These are phyloP conservation scores for Pocillopora verrucosa DNA, from an alignment of 64 coral and sea anemone genomes.

Conservation along the genomic window DNA sequence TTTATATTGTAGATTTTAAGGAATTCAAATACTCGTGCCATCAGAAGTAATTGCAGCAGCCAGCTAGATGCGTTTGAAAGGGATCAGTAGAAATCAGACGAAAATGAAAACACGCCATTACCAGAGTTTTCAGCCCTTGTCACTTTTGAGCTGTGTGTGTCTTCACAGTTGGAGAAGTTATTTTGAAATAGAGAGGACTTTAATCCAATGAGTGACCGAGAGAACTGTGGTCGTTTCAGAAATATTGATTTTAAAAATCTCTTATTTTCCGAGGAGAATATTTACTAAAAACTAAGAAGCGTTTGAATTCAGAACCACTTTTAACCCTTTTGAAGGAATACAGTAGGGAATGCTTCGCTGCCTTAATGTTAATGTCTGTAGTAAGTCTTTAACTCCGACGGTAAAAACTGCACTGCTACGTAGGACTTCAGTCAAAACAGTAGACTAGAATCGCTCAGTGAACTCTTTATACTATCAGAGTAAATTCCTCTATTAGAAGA, in stretches of 20 bases:
- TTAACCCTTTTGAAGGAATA: neutral
- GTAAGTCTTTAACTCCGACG: too few relatives aligned
- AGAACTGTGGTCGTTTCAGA: neutral
- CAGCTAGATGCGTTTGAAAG: neutral
- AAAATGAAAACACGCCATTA: neutral
- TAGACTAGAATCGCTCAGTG: too few relatives aligned
- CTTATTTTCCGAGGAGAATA: neutral
- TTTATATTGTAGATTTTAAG: constrained; percentile 22
- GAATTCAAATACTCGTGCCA: constrained; percentile 1
- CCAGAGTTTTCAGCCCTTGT: neutral
- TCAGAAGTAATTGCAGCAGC: constrained; percentile 2
- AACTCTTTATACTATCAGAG: too few relatives aligned
- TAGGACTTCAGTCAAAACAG: too few relatives aligned
- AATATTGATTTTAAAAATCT: constrained; percentile 19
- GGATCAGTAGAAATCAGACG: neutral
- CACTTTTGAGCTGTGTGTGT: neutral
- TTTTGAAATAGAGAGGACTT: too few relatives aligned
- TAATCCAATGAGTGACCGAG: neutral
- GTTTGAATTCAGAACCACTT: neutral
- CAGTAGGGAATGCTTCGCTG: too few relatives aligned
- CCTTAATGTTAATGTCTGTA: too few relatives aligned
- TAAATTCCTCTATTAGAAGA: too few relatives aligned
- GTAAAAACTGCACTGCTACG: too few relatives aligned
- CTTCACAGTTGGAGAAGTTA: too few relatives aligned
- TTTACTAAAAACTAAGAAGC: neutral